Base-by-base conservation (phyloP, 53 echinoderm and acorn worm species). In the Temnopleurus reevesii region DNA sequence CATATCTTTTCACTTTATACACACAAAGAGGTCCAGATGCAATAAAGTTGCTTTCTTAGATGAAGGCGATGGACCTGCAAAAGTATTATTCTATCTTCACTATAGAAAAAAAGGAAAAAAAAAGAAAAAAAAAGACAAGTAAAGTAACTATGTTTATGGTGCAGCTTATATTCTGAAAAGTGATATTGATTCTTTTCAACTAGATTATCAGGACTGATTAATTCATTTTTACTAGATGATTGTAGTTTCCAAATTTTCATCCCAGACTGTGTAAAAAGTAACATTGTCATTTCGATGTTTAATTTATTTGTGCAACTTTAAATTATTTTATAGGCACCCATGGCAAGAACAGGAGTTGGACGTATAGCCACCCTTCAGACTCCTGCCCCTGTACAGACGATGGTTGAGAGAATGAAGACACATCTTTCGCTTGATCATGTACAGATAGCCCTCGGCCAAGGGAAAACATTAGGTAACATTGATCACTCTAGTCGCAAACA, bases 401-500 rank as follows among this genome's bases (percentile, higher is more conserved):
- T 93, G 49, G 53, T 95, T 30, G 53, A 93, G 13, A 88, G 89
- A 59, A 89, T 95, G 43, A 97, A 97, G 53, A 61, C 65, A 12
- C 94, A 97, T 90, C 91, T 97, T 18, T 90, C 57, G 31, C 59
- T 95, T 24, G 83, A 90, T 24, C 89, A 93, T 90, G 81, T 95
- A 28, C 92, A 92, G 57, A 59, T 97, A 27, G 97, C 97, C 10
- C 35, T 95, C 17, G 97, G 97, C 35, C 77, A 83, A 58, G 90
- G 86, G 45, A 97, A 95, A 64, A 84, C 92, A 45, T 59, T 86
- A 92, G 97, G 97, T 97, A 91, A 47, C 45, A 15, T 31, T 63
- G 31, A 58, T 12, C 10, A 9, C 31, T 63, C 2, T 15, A 61
- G 31, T 10, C 61, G n/a, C n/a, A n/a, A n/a, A n/a, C 31, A 61